Evolutionary conservation across 1,140 invertebrate genomes (phyloP).

Genomic region (Dufourea novaeangliae): DNA sequence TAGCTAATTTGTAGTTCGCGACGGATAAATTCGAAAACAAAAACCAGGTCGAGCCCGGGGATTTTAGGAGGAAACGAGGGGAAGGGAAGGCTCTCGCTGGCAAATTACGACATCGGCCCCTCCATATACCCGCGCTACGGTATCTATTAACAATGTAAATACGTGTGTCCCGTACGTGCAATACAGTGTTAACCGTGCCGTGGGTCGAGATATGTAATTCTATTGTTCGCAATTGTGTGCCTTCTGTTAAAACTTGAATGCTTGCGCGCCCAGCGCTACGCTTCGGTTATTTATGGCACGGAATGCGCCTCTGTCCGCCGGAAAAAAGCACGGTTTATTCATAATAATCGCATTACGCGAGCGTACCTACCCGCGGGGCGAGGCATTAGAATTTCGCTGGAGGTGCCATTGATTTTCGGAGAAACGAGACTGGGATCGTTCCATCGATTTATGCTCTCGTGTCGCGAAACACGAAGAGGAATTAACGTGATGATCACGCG

Average conservation of each 20-base stretch:
- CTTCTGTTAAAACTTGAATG: conserved; percentile 66
- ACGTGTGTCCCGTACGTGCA: conserved; percentile 55
- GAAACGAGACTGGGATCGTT: background rate
- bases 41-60: background rate
- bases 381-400: background rate
- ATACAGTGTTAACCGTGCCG: conserved; percentile 52
- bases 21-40: conserved; percentile 41
- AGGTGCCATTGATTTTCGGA: background rate
- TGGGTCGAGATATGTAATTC: conserved; percentile 63
- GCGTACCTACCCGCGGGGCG: background rate
- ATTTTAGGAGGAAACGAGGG: conserved; percentile 26
- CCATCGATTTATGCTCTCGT: background rate
- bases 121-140: background rate
- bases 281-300: conserved; percentile 48
- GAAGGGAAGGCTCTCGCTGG: background rate
- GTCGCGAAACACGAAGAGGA: background rate
- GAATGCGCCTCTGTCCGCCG: background rate
- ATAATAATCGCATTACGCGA: conserved; percentile 45
- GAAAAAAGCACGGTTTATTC: conserved; percentile 42
- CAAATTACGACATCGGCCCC: conserved; percentile 39
- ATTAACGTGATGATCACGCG: no score
- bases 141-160: conserved; percentile 69
- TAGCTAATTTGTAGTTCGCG: conserved; percentile 39
- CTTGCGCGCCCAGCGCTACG: conserved; percentile 10
- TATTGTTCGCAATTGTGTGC: conserved; percentile 66